Evolutionary conservation across 2,888 invertebrate genomes (phyloP).

Genomic region (Eupithecia vulgata): DNA sequence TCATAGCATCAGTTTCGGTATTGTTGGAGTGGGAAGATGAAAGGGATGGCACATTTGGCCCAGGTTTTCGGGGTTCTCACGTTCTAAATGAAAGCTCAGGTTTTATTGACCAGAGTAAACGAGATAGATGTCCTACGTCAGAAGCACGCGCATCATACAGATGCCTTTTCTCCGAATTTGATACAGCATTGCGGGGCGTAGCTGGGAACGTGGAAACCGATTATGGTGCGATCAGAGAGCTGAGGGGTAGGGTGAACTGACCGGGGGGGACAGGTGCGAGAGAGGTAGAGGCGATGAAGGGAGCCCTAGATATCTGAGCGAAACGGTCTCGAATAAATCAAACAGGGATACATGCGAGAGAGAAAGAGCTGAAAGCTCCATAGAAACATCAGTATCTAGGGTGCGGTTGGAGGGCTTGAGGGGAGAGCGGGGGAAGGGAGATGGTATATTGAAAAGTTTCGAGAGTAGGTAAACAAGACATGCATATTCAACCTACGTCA

Average conservation of each 20-base stretch:
- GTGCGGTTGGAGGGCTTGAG: not conserved
- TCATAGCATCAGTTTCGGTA: not conserved
- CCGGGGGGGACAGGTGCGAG: not conserved
- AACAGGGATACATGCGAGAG: not conserved
- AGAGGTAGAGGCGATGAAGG: not conserved
- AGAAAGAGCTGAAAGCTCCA: not conserved
- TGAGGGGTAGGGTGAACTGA: not conserved
- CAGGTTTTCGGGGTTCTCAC: not conserved
- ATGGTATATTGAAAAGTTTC: not conserved
- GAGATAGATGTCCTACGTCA: conserved; percentile 4
- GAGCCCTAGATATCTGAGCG: not conserved
- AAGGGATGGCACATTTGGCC: not conserved
- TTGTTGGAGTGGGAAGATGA: not conserved
- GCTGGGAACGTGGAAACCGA: not conserved
- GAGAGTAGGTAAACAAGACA: not conserved
- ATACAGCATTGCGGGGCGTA: not conserved
- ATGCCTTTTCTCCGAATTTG: not conserved
- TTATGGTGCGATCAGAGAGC: not conserved
- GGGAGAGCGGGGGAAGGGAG: not conserved
- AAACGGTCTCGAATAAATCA: not conserved
- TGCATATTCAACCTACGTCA: not conserved
- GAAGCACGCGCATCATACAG: not conserved
- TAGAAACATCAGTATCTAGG: not conserved
- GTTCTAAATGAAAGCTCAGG: not conserved
- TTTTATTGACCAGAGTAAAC: conserved; percentile 1